A percentile compares a stretch with the other conserved stretches of the same genome.
Conservation (phyloP, 2,113 vertebrate species). For the Nannospalax galili region DNA sequence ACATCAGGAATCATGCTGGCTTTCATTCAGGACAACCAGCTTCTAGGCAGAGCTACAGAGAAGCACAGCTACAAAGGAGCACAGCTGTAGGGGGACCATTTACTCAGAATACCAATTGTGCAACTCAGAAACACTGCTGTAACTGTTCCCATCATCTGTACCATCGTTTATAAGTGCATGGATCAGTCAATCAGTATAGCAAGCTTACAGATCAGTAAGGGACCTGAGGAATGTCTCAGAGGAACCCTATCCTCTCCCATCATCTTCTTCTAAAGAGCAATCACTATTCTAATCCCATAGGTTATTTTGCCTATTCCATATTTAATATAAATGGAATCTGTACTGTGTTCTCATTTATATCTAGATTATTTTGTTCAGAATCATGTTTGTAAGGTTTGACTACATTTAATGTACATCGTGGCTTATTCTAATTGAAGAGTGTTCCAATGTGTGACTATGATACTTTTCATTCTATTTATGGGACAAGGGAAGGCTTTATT, state of each 20-base stretch:
- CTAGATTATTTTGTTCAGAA: neutral
- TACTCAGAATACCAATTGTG: neutral
- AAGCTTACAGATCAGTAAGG: neutral
- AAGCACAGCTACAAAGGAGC: neutral
- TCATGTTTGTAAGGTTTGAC: neutral
- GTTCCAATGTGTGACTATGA: neutral
- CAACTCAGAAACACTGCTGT: neutral
- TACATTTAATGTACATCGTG: neutral
- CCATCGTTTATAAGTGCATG: neutral
- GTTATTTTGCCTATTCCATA: slow-evolving; percentile 12
- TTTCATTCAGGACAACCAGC: neutral
- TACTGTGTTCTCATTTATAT: neutral
- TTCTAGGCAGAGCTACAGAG: neutral
- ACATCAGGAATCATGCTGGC: neutral
- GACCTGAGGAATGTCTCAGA: neutral
- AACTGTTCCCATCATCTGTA: neutral
- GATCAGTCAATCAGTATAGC: neutral
- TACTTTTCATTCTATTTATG: neutral
- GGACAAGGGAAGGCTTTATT: neutral
- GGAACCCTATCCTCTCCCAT: neutral
- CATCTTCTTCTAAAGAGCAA: neutral
- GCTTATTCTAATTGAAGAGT: neutral
- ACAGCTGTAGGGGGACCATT: neutral
- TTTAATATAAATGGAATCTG: neutral
- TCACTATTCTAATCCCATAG: neutral